A percentile compares a stretch with the other conserved stretches of the same genome.
Evolutionary conservation across 1,140 invertebrate genomes (phyloP).

Genomic region (Diorhabda sublineata): DNA sequence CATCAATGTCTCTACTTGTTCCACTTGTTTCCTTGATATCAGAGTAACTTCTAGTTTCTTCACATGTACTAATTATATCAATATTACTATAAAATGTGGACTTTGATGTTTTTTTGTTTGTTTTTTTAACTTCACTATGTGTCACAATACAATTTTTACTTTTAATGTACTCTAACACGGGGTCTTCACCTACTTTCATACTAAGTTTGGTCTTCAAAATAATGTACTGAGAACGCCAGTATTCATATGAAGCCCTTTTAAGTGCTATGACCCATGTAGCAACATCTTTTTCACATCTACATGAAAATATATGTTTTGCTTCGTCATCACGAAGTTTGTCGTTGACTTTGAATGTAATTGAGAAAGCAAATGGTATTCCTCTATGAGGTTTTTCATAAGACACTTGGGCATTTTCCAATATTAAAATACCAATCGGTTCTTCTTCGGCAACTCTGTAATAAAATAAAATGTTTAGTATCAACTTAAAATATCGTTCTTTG

Average conservation of each 20-base stretch:
- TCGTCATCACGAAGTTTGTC: slow-evolving; percentile 40
- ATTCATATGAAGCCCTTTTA: slow-evolving; percentile 44
- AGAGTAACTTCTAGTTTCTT: slow-evolving; percentile 20
- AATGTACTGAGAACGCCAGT: slow-evolving; percentile 42
- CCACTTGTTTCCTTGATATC: too few species aligned
- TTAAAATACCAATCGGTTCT: slow-evolving; percentile 42
- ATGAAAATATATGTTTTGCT: slow-evolving; percentile 45
- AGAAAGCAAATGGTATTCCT: slow-evolving; percentile 45
- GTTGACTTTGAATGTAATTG: slow-evolving; percentile 41
- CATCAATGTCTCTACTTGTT: not conserved
- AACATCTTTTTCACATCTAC: slow-evolving; percentile 42
- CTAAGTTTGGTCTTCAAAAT: slow-evolving; percentile 43
- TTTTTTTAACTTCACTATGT: slow-evolving; percentile 31
- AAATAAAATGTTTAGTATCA: slow-evolving; percentile 43
- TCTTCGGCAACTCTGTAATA: slow-evolving; percentile 42
- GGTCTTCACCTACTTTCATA: slow-evolving; percentile 43
- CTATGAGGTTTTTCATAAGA: slow-evolving; percentile 42
- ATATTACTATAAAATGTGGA: slow-evolving; percentile 41
- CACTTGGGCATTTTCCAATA: slow-evolving; percentile 44
- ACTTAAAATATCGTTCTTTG: slow-evolving; percentile 45
- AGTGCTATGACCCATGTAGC: slow-evolving; percentile 44
- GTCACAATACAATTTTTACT: slow-evolving; percentile 28
- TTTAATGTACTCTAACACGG: slow-evolving; percentile 40
- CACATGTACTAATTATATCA: slow-evolving; percentile 28
- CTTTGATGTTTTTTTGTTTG: slow-evolving; percentile 35